These are phyloP conservation scores for Danio tinwini DNA, from an alignment of 2,797 vertebrate species.

Conservation along the genomic window DNA sequence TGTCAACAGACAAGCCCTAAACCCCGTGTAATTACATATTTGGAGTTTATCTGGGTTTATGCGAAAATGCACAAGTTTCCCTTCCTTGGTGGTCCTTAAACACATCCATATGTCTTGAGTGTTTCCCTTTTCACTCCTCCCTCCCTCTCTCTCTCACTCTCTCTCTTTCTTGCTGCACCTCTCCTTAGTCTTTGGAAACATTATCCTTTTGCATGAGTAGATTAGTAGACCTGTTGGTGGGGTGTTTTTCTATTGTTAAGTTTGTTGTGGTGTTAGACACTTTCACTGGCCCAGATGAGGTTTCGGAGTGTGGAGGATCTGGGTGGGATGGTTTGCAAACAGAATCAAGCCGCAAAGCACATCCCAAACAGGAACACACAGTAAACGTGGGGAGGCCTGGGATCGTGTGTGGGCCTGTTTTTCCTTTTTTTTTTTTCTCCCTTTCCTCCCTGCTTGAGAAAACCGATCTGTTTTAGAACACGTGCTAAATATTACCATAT, in stretches of 20 bases:
- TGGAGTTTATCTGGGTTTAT: conserved; percentile 87
- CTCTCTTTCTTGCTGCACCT: conserved; percentile 40
- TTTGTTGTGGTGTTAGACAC: conserved; percentile 75
- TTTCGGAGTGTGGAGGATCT: conserved; percentile 70
- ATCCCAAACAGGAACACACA: conserved; percentile 75
- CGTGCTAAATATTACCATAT: conserved; percentile 86
- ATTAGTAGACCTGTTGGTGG: conserved; percentile 70
- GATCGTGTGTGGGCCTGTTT: conserved; percentile 81
- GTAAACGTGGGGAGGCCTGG: conserved; percentile 74
- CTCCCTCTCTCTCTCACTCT: conserved; percentile 60
- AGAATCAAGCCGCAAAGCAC: conserved; percentile 72
- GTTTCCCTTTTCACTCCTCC: conserved; percentile 81
- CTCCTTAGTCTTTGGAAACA: conserved; percentile 65
- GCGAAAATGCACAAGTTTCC: conserved; percentile 85
- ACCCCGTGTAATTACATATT: conserved; percentile 88
- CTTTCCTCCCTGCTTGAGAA: conserved; percentile 75
- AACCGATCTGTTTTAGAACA: conserved; percentile 84
- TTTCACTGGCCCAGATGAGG: conserved; percentile 75
- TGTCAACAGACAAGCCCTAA: conserved; percentile 84
- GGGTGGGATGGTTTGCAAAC: conserved; percentile 76
- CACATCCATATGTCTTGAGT: conserved; percentile 84
- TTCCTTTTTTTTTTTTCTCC: conserved; percentile 60
- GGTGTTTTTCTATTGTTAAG: conserved; percentile 73
- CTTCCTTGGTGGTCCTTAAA: conserved; percentile 89
- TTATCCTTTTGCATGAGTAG: conserved; percentile 66